These are phyloP conservation scores for Turdus rufiventris DNA, from an alignment of 2,113 vertebrate genomes.

Conservation along the genomic window DNA sequence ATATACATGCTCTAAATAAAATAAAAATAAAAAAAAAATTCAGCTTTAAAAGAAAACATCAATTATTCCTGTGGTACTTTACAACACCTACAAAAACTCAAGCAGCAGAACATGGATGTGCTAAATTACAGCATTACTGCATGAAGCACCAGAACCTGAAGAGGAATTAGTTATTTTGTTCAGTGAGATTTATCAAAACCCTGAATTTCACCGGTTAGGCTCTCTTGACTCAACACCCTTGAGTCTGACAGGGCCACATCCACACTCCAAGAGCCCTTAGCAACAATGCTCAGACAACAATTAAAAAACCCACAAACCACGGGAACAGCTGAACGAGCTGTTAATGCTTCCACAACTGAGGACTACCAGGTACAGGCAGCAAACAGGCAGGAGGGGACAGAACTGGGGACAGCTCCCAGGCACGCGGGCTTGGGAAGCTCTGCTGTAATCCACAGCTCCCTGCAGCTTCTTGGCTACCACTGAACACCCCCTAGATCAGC, in stretches of 20 bases:
- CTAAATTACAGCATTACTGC: not conserved
- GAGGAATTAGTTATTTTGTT: not conserved
- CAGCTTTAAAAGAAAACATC: not conserved
- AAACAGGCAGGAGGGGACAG: not conserved
- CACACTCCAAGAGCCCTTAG: not conserved
- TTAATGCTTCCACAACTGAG: rapidly evolving
- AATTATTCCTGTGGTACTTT: not conserved
- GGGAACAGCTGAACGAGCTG: not conserved
- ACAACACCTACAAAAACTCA: not conserved
- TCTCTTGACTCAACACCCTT: not conserved
- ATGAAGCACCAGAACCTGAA: not conserved
- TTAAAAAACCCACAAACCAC: rapidly evolving
- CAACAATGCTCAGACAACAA: not conserved
- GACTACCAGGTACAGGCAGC: rapidly evolving
- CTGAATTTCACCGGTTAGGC: not conserved
- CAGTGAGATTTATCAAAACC: not conserved
- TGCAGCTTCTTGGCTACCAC: not conserved
- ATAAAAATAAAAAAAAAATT: not conserved
- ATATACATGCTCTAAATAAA: conserved; percentile 85
- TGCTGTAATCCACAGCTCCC: rapidly evolving
- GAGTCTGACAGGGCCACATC: not conserved
- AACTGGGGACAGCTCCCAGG: not conserved
- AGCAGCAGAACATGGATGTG: not conserved
- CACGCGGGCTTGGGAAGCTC: not conserved
- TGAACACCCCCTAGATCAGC: rapidly evolving